These are phyloP conservation scores for Muntiacus reevesi DNA, from an alignment of 2,113 vertebrate genomes.

Conservation along the genomic window DNA sequence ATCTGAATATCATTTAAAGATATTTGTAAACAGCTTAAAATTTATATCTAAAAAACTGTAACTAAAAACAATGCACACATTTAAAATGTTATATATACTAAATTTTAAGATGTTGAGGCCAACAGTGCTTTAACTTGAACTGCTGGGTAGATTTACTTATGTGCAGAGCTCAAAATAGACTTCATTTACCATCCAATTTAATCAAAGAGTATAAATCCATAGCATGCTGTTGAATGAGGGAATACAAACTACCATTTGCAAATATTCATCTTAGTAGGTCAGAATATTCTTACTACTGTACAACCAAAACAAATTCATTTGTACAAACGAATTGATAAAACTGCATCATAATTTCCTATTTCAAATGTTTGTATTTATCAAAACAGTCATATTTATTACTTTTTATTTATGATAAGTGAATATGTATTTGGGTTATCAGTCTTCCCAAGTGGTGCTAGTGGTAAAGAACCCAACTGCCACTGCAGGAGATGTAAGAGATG, in stretches of 20 bases:
- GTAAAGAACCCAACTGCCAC: background rate
- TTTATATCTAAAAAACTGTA: background rate
- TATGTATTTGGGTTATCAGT: background rate
- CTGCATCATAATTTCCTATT: background rate
- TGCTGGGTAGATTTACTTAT: background rate
- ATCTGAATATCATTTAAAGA: background rate
- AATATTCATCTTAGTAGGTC: background rate
- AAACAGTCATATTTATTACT: background rate
- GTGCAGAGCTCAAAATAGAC: background rate
- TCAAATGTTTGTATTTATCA: background rate
- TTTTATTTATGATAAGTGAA: background rate
- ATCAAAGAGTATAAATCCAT: background rate
- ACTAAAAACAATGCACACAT: background rate
- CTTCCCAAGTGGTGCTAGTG: background rate
- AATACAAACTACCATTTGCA: background rate
- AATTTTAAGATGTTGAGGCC: background rate
- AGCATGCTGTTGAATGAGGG: background rate
- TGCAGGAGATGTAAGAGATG: background rate
- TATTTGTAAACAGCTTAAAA: background rate
- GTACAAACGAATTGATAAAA: background rate
- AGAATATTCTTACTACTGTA: background rate
- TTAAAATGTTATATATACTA: background rate
- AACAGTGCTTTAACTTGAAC: background rate
- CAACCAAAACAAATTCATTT: constrained; percentile 33
- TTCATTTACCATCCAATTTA: background rate